Conservation (phyloP, 2,113 vertebrate species). For the Phalacrocorax carbo region DNA sequence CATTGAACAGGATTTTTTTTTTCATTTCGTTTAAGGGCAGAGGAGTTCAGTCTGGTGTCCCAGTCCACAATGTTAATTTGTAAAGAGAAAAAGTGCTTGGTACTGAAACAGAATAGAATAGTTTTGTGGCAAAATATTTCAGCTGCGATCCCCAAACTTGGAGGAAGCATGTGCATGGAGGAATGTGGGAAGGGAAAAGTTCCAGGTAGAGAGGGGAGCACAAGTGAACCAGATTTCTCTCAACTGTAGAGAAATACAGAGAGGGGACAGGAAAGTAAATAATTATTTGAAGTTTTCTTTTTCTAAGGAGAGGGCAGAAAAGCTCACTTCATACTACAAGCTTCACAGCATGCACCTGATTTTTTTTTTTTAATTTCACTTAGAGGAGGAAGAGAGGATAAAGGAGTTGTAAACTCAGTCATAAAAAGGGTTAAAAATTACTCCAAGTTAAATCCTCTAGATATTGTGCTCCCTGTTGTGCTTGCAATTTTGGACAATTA, state of each 20-base stretch:
- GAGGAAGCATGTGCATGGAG: background rate
- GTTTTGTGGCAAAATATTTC: conserved; percentile 25
- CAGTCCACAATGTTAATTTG: background rate
- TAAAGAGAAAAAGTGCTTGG: conserved; percentile 13
- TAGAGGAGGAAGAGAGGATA: background rate
- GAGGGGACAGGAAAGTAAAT: background rate
- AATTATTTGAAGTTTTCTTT: background rate
- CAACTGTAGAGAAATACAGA: background rate
- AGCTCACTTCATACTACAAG: background rate
- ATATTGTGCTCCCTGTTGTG: conserved; percentile 49
- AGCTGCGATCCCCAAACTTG: background rate
- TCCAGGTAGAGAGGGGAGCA: background rate
- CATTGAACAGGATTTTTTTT: background rate
- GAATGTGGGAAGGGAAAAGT: background rate
- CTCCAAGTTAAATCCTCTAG: conserved; percentile 41
- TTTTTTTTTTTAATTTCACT: background rate
- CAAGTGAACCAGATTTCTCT: background rate
- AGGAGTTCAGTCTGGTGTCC: background rate
- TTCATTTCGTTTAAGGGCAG: background rate
- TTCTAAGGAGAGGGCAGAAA: background rate
- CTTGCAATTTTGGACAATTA: conserved; percentile 52
- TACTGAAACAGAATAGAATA: conserved; percentile 8
- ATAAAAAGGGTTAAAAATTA: conserved; percentile 52
- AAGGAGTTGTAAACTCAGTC: background rate
- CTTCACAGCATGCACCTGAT: background rate